Evolutionary conservation across 2,888 invertebrate species (phyloP).

Genomic region (Torymus texanus): DNA sequence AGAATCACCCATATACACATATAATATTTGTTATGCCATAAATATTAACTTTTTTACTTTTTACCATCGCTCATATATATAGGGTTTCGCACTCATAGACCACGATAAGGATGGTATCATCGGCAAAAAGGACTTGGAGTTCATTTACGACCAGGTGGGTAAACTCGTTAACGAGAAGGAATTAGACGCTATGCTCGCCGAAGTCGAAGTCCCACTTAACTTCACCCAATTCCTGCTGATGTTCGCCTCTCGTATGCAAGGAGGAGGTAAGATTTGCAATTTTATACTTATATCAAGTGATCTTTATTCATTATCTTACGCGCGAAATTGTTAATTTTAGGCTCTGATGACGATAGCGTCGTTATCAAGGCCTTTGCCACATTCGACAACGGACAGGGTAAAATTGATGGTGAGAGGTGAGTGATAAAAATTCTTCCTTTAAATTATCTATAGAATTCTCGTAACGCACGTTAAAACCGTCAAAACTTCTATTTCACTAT

Average conservation of each 20-base stretch:
- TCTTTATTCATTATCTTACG: too few relatives aligned
- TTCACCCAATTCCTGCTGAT: slow-evolving; percentile 95
- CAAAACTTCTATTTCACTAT: too few relatives aligned
- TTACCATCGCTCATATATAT: too few relatives aligned
- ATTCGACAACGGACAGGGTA: slow-evolving; percentile 84
- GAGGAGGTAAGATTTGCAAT: slow-evolving; percentile 66
- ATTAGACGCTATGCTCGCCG: slow-evolving; percentile 90
- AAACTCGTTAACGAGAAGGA: slow-evolving; percentile 93
- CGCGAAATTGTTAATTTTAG: slow-evolving; percentile 65
- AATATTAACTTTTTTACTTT: too few relatives aligned
- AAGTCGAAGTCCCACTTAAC: slow-evolving; percentile 94
- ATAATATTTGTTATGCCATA: too few relatives aligned
- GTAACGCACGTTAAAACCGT: too few relatives aligned
- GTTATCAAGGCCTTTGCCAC: slow-evolving; percentile 94
- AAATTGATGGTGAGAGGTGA: slow-evolving; percentile 58
- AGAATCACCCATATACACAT: too few relatives aligned
- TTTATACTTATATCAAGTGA: too few relatives aligned
- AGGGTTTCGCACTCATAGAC: slow-evolving; percentile 95
- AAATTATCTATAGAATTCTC: too few relatives aligned
- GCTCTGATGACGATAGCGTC: slow-evolving; percentile 92
- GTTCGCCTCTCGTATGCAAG: slow-evolving; percentile 94
- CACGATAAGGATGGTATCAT: slow-evolving; percentile 95
- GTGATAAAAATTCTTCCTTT: neutral
- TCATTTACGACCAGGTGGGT: slow-evolving; percentile 94
- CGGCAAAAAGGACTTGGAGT: slow-evolving; percentile 92